A percentile compares a stretch with the other conserved stretches of the same genome.
Evolutionary conservation across 2,797 vertebrate genomes (phyloP).

Genomic region (Bradypodion ventrale): DNA sequence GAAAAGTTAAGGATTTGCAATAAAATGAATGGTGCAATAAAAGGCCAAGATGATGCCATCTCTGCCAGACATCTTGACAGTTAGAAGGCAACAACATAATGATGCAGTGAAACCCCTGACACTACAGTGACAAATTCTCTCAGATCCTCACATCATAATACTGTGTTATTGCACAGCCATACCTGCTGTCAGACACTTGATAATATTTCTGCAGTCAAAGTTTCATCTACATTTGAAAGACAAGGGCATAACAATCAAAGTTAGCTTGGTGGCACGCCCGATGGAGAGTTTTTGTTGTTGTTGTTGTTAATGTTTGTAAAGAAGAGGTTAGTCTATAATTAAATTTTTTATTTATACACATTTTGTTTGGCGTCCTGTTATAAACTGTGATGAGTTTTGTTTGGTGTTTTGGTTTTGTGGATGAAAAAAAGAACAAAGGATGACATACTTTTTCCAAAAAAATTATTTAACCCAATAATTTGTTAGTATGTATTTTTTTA

Average conservation of each 20-base stretch:
- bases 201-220: conserved; percentile 30
- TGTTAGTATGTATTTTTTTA: no score
- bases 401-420: no score
- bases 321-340: no score
- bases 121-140: conserved; percentile 24
- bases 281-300: no score
- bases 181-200: conserved; percentile 7
- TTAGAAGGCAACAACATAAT: conserved; percentile 19
- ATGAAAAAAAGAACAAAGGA: no score
- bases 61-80: conserved; percentile 23
- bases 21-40: conserved; percentile 18
- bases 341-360: no score
- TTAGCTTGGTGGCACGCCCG: no score
- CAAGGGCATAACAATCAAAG: conserved; percentile 30
- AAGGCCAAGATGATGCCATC: conserved; percentile 19
- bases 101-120: not conserved
- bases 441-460: no score
- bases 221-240: conserved; percentile 34
- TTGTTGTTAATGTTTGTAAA: no score
- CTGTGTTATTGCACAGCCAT: conserved; percentile 9
- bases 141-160: not conserved
- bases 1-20: conserved; percentile 25
- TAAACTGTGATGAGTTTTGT: no score
- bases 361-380: no score
- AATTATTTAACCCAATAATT: no score